These are phyloP conservation scores for Tyrannus savana DNA, from an alignment of 2,113 vertebrate species.

Conservation along the genomic window DNA sequence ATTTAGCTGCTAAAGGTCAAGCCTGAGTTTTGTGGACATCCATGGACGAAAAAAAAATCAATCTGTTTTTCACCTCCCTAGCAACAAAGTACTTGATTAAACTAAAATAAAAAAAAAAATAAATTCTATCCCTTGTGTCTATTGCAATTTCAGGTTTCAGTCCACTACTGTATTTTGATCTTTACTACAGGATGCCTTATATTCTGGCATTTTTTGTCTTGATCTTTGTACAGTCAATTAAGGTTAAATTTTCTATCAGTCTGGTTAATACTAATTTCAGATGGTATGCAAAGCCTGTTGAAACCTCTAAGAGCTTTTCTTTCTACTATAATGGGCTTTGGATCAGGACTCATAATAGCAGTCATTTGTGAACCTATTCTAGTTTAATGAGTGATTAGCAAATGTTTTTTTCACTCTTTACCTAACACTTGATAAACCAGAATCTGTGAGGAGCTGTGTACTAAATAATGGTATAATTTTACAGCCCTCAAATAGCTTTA, in stretches of 20 bases:
- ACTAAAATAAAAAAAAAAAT: neutral
- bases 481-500: conserved; percentile 17
- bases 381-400: conserved; percentile 50
- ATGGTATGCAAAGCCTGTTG: neutral
- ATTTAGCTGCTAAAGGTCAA: neutral
- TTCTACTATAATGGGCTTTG: neutral
- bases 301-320: neutral
- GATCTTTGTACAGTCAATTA: neutral
- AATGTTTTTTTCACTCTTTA: conserved; percentile 13
- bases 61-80: neutral
- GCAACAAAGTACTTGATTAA: neutral
- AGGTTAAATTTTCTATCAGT: neutral
- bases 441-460: neutral
- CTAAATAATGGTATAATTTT: conserved; percentile 31
- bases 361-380: conserved; percentile 28
- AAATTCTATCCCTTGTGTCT: neutral
- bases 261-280: neutral
- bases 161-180: neutral
- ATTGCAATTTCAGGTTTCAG: neutral
- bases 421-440: conserved; percentile 22
- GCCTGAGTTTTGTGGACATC: neutral
- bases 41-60: neutral
- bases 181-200: neutral
- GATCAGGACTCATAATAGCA: conserved; percentile 9
- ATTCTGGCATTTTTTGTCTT: neutral